These are phyloP conservation scores for Noctua comes DNA, from an alignment of 2,888 invertebrate species.

Conservation along the genomic window DNA sequence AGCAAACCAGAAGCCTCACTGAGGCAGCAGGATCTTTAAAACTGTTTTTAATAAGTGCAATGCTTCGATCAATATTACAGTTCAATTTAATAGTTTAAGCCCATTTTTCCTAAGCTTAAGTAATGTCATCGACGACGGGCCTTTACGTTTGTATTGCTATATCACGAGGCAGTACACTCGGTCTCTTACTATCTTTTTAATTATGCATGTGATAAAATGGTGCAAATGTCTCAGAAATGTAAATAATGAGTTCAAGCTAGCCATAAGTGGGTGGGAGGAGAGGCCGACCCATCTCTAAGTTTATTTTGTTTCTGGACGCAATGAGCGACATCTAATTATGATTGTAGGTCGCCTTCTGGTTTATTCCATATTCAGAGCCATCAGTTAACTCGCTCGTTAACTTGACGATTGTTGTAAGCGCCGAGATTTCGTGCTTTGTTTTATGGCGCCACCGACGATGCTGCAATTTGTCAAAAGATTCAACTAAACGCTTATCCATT, in stretches of 20 bases:
- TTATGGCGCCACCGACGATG: slow-evolving; percentile 74
- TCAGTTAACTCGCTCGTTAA: slow-evolving; percentile 80
- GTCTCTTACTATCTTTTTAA: background rate
- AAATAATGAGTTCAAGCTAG: background rate
- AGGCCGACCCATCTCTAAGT: background rate
- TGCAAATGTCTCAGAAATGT: no score
- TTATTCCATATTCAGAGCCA: slow-evolving; percentile 9
- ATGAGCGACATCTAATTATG: background rate
- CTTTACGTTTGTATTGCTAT: background rate
- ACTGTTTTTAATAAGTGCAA: background rate
- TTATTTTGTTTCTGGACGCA: background rate
- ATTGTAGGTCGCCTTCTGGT: slow-evolving; percentile 15
- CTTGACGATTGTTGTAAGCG: slow-evolving; percentile 81
- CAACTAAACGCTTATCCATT: slow-evolving; percentile 80
- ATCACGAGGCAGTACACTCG: background rate
- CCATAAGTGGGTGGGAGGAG: no score
- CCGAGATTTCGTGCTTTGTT: slow-evolving; percentile 81
- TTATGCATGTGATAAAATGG: background rate
- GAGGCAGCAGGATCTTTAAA: background rate
- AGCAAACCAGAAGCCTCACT: slow-evolving; percentile 16
- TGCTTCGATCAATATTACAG: background rate
- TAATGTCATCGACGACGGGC: background rate
- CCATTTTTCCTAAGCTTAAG: background rate
- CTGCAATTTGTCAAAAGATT: slow-evolving; percentile 83
- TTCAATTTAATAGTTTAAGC: background rate